These are phyloP conservation scores for Polyodon spathula DNA, from an alignment of 2,113 vertebrate species.

Conservation along the genomic window DNA sequence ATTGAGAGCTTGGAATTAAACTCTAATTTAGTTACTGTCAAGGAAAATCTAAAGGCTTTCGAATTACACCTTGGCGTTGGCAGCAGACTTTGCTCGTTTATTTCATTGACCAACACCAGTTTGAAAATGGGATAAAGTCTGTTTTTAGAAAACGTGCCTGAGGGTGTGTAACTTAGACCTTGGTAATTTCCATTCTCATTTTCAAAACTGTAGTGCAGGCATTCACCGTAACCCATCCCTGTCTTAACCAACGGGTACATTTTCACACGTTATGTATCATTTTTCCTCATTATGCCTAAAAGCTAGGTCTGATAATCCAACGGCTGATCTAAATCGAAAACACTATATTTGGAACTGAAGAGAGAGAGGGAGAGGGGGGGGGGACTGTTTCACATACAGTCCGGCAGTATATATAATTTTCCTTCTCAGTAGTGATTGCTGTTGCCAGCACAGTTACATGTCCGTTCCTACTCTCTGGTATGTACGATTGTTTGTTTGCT, in stretches of 20 bases:
- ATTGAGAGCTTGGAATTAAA: too few species aligned
- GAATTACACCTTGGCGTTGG: too few species aligned
- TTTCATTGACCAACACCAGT: too few species aligned
- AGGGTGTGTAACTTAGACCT: conserved; percentile 29
- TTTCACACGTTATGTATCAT: neutral
- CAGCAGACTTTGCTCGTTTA: too few species aligned
- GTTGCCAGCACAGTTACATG: neutral
- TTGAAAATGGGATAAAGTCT: too few species aligned
- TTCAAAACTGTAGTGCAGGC: conserved; percentile 14
- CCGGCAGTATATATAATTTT: neutral
- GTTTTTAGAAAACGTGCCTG: too few species aligned
- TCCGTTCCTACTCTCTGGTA: conserved; percentile 4
- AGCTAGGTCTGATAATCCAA: neutral
- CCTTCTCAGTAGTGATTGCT: neutral
- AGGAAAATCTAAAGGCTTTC: too few species aligned
- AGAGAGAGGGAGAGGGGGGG: conserved; percentile 37
- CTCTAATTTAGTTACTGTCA: too few species aligned
- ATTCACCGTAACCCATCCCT: neutral
- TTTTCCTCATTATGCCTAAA: neutral
- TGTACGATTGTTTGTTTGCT: conserved; percentile 23
- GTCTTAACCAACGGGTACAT: too few species aligned
- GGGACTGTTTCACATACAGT: too few species aligned
- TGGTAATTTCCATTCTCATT: conserved; percentile 37
- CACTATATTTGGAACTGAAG: neutral
- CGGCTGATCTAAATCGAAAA: conserved; percentile 7